Conservation (phyloP, 2,888 invertebrate genomes). For the Drosophila atripex region DNA sequence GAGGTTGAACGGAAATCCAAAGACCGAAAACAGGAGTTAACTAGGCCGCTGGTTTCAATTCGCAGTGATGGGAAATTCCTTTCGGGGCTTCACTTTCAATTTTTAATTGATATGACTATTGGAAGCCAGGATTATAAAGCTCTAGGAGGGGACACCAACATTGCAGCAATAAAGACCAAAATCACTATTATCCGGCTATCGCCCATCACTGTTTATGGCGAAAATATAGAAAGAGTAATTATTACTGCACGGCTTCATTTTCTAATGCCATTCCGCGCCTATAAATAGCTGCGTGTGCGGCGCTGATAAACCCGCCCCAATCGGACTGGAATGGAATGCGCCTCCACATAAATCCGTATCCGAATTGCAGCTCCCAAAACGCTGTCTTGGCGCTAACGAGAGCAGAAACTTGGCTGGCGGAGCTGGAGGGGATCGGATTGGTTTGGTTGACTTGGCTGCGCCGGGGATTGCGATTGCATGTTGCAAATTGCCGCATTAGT, state of each 20-base stretch:
- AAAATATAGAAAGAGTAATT: slow-evolving; percentile 71
- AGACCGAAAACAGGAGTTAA: slow-evolving; percentile 1
- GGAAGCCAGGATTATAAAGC: not conserved
- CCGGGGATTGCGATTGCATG: slow-evolving; percentile 58
- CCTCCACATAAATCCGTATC: slow-evolving; percentile 11
- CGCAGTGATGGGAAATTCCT: slow-evolving; percentile 4
- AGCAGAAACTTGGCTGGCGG: slow-evolving; percentile 55
- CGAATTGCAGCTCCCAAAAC: slow-evolving; percentile 11
- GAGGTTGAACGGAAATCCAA: slow-evolving; percentile 1
- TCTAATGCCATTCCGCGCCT: slow-evolving; percentile 58
- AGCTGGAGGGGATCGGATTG: slow-evolving; percentile 2
- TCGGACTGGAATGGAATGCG: slow-evolving; percentile 29
- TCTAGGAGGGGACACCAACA: not conserved
- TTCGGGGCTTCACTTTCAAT: no score
- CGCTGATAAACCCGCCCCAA: slow-evolving; percentile 43
- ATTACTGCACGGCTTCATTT: slow-evolving; percentile 57
- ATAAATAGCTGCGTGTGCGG: slow-evolving; percentile 51
- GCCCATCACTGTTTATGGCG: slow-evolving; percentile 32
- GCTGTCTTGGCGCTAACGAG: slow-evolving; percentile 63
- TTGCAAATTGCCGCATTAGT: slow-evolving; percentile 64
- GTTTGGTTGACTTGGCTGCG: slow-evolving; percentile 15
- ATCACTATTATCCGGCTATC: not conserved
- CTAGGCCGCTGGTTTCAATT: slow-evolving; percentile 15
- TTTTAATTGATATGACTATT: not conserved
- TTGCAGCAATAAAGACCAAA: not conserved